Conservation (phyloP, 2,888 invertebrate species). For the Scrobipalpa atriplicella region DNA sequence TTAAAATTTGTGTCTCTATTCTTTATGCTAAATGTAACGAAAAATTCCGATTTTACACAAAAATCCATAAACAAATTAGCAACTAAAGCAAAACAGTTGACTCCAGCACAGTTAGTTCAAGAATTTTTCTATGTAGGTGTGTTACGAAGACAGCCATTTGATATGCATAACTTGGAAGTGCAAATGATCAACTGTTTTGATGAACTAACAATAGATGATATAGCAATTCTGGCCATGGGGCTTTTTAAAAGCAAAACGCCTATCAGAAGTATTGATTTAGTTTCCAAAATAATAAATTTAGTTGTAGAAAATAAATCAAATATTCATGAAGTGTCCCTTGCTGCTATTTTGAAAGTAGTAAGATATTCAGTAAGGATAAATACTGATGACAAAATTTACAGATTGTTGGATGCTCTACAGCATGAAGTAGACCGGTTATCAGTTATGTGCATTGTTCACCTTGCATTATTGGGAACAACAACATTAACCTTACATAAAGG, state of each 20-base stretch:
- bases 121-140: constrained; percentile 86
- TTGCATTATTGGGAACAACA: constrained; percentile 84
- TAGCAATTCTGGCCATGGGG: constrained; percentile 88
- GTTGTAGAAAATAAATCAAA: constrained; percentile 74
- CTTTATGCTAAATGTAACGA: constrained; percentile 82
- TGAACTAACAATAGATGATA: constrained; percentile 84
- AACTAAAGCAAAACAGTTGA: constrained; percentile 82
- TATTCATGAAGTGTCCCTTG: constrained; percentile 85
- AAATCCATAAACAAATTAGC: constrained; percentile 80
- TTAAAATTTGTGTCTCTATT: constrained; percentile 85
- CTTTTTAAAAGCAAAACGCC: constrained; percentile 89
- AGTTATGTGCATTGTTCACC: constrained; percentile 84
- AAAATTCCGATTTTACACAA: constrained; percentile 80
- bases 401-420: constrained; percentile 79
- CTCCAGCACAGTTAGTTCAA: constrained; percentile 85
- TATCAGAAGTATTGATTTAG: constrained; percentile 77
- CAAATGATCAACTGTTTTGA: constrained; percentile 77
- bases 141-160: constrained; percentile 77
- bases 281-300: constrained; percentile 77
- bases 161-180: constrained; percentile 86
- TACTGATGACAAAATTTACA: constrained; percentile 69
- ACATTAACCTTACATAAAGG: constrained; percentile 64
- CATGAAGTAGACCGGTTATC: constrained; percentile 83
- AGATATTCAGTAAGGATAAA: constrained; percentile 81
- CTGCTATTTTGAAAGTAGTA: constrained; percentile 85